Conservation (phyloP, 2,888 invertebrate genomes). For the Epistrophella euchroma region DNA sequence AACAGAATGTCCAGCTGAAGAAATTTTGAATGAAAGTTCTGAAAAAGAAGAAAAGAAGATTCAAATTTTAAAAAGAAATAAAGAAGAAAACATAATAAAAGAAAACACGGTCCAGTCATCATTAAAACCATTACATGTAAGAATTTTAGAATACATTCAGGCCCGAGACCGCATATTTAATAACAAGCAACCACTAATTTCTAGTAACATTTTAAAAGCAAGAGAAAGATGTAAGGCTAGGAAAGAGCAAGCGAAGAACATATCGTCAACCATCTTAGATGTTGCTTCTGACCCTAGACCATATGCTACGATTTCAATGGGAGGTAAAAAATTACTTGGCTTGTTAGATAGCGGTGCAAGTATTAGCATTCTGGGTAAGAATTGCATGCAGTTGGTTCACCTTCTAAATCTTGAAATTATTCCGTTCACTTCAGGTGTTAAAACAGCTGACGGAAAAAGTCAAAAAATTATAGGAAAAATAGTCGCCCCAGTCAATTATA, state of each 20-base stretch:
- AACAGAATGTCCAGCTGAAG: too few relatives aligned
- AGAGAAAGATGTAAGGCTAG: not conserved
- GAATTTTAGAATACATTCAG: not conserved
- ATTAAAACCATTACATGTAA: too few relatives aligned
- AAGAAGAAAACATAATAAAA: not conserved
- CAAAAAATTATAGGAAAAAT: not conserved
- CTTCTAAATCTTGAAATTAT: not conserved
- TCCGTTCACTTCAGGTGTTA: not conserved
- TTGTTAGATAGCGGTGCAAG: not conserved
- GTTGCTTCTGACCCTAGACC: not conserved
- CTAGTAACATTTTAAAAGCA: not conserved
- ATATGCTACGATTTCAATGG: not conserved
- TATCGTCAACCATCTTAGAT: not conserved
- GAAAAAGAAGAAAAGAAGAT: not conserved
- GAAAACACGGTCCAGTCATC: not conserved
- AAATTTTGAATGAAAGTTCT: not conserved
- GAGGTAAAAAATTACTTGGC: not conserved
- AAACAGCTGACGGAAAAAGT: conserved; percentile 2
- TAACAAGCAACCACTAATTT: not conserved
- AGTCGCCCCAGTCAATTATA: not conserved
- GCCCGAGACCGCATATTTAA: not conserved
- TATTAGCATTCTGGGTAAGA: not conserved
- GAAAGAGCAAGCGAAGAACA: not conserved
- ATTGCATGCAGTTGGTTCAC: not conserved
- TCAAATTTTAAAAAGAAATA: not conserved